Evolutionary conservation across 2,113 vertebrate species (phyloP).

Genomic region (Anthoscopus minutus): DNA sequence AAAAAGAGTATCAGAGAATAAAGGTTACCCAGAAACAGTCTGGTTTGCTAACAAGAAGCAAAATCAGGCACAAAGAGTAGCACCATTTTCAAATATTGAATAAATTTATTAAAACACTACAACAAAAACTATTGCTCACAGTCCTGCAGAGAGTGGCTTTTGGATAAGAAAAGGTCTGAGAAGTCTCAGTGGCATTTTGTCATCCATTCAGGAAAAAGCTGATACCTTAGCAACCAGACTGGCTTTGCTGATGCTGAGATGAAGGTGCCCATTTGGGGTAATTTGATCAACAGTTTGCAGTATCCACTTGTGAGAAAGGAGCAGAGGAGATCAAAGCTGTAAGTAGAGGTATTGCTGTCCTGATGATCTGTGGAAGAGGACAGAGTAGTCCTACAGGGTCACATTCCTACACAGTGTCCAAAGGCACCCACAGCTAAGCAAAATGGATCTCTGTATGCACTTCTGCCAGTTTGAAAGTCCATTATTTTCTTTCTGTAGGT

Average conservation of each 20-base stretch:
- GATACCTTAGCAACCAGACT: not conserved
- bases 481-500: not conserved
- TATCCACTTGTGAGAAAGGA: not conserved
- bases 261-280: not conserved
- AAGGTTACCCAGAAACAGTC: not conserved
- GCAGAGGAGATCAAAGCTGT: not conserved
- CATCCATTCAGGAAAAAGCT: not conserved
- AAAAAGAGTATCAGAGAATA: not conserved
- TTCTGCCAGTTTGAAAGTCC: not conserved
- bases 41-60: not conserved
- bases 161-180: too few relatives aligned
- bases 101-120: fast-evolving
- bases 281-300: not conserved
- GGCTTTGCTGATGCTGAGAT: not conserved
- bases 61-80: not conserved
- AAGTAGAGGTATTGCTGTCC: not conserved
- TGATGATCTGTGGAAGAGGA: not conserved
- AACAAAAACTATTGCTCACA: not conserved
- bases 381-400: not conserved
- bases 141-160: not conserved
- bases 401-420: not conserved
- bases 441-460: not conserved
- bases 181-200: not conserved
- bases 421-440: not conserved
- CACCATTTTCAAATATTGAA: not conserved